phyloP scores from a whole-genome alignment of 2,797 vertebrate species.

The Lepus townsendii region DNA sequence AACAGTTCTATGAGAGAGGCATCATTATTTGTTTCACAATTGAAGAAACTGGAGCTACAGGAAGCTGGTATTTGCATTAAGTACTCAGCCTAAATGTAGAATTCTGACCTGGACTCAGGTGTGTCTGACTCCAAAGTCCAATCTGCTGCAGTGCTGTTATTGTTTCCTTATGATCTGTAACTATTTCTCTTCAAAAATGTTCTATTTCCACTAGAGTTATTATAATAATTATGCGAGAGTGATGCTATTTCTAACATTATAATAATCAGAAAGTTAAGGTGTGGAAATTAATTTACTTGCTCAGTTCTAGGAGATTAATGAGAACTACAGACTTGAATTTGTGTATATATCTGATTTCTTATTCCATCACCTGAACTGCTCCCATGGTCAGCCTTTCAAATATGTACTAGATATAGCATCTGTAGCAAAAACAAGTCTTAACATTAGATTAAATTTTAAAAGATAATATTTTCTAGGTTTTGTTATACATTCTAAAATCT shows the following conservation, averaged over 20 bases:
- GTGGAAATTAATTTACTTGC: neutral
- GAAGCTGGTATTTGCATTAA: conserved; percentile 22
- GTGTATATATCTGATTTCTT: neutral
- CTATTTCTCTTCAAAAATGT: neutral
- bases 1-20: neutral
- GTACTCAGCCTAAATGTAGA: neutral
- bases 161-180: neutral
- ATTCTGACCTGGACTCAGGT: neutral
- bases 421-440: neutral
- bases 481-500: neutral
- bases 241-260: neutral
- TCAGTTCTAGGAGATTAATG: neutral
- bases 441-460: neutral
- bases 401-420: neutral
- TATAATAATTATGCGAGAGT: neutral
- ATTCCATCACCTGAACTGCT: neutral
- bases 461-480: neutral
- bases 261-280: neutral
- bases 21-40: conserved; percentile 9
- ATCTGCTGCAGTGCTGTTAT: neutral
- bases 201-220: neutral
- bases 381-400: neutral
- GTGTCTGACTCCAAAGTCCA: neutral
- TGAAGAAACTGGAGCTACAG: neutral
- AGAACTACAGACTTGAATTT: neutral